Conservation (phyloP, 2,797 vertebrate species). For the Megaceryle alcyon region DNA sequence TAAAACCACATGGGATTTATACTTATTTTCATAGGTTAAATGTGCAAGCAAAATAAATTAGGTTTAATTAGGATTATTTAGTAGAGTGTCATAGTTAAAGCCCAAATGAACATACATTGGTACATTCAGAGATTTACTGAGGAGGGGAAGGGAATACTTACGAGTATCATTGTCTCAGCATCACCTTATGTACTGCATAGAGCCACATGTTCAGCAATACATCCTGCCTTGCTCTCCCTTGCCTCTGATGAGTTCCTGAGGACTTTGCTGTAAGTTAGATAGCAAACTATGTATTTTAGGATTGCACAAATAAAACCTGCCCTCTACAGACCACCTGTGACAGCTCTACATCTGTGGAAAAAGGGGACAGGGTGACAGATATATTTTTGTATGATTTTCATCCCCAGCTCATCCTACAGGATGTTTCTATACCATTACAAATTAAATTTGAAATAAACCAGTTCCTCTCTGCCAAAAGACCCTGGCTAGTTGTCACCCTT, state of each 20-base stretch:
- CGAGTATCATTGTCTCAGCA: neutral
- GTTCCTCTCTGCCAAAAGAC: neutral
- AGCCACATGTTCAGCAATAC: neutral
- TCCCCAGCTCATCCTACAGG: neutral
- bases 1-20: neutral
- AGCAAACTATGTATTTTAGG: neutral
- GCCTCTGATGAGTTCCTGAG: neutral
- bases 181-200: neutral
- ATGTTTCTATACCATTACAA: neutral
- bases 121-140: neutral
- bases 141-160: neutral
- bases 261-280: neutral
- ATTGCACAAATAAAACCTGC: neutral
- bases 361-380: neutral
- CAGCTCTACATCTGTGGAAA: fast-evolving
- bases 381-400: neutral
- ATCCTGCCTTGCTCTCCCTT: neutral
- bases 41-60: neutral
- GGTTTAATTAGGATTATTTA: neutral
- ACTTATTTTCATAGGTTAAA: neutral
- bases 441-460: neutral
- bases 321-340: neutral
- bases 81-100: neutral
- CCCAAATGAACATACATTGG: neutral
- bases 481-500: neutral